These are phyloP conservation scores for Drosophila multiciliata DNA, from an alignment of 2,888 invertebrate genomes.

Conservation along the genomic window DNA sequence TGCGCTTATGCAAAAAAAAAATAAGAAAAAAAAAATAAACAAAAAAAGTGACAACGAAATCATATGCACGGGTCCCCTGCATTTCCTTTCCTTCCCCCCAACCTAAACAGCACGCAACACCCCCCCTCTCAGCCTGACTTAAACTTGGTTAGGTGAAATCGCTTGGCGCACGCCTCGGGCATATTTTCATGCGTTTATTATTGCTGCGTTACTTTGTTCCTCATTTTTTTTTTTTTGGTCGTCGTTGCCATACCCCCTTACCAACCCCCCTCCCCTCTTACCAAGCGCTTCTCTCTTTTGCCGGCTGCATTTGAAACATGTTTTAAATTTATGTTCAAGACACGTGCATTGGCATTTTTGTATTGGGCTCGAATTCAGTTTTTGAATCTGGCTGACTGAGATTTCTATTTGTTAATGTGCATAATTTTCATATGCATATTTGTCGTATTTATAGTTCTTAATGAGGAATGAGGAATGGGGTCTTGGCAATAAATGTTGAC, in stretches of 20 bases:
- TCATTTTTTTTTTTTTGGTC: constrained; percentile 38
- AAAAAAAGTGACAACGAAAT: constrained; percentile 65
- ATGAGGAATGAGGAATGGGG: constrained; percentile 16
- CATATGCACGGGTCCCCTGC: constrained; percentile 27
- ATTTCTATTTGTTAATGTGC: constrained; percentile 76
- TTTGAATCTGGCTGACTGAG: constrained; percentile 38
- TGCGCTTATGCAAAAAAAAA: constrained; percentile 70
- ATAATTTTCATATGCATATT: constrained; percentile 65
- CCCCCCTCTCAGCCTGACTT: not conserved
- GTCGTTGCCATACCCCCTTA: constrained; percentile 27
- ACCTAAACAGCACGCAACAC: not conserved
- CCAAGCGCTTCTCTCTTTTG: not conserved
- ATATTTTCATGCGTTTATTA: constrained; percentile 81
- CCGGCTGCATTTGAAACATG: constrained; percentile 77
- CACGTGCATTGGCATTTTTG: constrained; percentile 75
- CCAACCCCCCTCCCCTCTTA: too few relatives aligned
- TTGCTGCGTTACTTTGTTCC: constrained; percentile 43
- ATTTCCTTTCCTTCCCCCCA: not conserved
- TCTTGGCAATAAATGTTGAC: not conserved
- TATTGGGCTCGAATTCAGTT: constrained; percentile 60
- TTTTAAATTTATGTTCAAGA: constrained; percentile 76
- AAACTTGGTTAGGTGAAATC: constrained; percentile 66
- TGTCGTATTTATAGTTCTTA: constrained; percentile 71
- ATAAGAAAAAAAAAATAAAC: not conserved
- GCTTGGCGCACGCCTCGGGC: constrained; percentile 79